Percentiles rank a stretch among this genome's conserved stretches.
Evolutionary conservation across 1,140 invertebrate species (phyloP).

Genomic region (Chelonus insularis): DNA sequence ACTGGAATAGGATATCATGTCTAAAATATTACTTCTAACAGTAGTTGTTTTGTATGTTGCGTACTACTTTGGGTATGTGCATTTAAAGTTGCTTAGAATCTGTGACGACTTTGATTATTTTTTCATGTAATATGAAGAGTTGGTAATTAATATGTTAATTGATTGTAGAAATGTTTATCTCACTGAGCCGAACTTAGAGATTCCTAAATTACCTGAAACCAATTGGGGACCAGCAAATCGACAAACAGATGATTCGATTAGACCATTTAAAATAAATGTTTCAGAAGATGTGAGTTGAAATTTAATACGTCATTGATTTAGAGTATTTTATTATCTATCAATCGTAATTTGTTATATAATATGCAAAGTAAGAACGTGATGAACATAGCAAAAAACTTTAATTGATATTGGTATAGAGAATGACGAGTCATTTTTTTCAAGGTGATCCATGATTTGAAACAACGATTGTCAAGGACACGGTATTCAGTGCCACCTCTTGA

Average conservation of each 20-base stretch:
- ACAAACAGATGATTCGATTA: conserved; percentile 51
- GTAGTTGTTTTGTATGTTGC: neutral
- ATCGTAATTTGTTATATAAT: neutral
- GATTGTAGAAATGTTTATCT: neutral
- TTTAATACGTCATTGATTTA: neutral
- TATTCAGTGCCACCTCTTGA: conserved; percentile 62
- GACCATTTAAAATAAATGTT: conserved; percentile 59
- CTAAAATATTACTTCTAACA: neutral
- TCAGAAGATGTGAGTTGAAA: conserved; percentile 41
- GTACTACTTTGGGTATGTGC: neutral
- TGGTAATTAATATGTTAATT: neutral
- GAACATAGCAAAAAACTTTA: no score
- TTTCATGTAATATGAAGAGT: neutral
- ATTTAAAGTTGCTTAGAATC: neutral
- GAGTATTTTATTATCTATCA: neutral
- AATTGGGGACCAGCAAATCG: conserved; percentile 58
- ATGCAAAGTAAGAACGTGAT: no score
- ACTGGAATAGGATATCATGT: neutral
- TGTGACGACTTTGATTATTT: neutral
- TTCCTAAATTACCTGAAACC: conserved; percentile 39
- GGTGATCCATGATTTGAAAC: conserved; percentile 54
- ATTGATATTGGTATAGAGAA: no score
- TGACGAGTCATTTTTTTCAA: conserved; percentile 30
- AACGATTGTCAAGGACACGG: conserved; percentile 48
- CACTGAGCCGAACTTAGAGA: neutral